Evolutionary conservation across 2,888 invertebrate species (phyloP).

Genomic region (Cosmopolites sordidus): DNA sequence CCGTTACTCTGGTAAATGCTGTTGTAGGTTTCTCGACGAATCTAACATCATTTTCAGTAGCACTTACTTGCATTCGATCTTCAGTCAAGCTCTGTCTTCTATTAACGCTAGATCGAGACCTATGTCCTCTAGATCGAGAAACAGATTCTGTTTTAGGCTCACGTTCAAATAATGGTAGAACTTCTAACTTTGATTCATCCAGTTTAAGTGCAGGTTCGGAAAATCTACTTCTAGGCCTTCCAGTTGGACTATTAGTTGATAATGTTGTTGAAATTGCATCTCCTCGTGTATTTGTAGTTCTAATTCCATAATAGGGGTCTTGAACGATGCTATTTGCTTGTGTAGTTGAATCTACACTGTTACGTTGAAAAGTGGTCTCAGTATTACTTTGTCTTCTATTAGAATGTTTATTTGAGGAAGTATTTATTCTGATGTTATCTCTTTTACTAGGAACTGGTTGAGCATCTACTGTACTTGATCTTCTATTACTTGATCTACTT

Average conservation of each 20-base stretch:
- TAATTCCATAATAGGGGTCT: neutral
- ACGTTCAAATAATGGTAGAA: constrained; percentile 44
- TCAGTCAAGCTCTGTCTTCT: constrained; percentile 20
- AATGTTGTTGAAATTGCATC: constrained; percentile 1
- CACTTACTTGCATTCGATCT: constrained; percentile 33
- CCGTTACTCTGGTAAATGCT: constrained; percentile 21
- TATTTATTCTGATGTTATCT: neutral
- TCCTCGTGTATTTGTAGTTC: neutral
- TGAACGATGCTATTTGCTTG: neutral
- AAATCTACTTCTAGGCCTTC: constrained; percentile 27
- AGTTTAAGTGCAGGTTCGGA: constrained; percentile 35
- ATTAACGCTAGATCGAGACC: constrained; percentile 17
- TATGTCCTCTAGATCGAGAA: constrained; percentile 17
- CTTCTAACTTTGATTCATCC: constrained; percentile 45
- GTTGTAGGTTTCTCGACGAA: constrained; percentile 31
- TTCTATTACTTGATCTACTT: constrained; percentile 1
- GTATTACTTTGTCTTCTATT: constrained; percentile 10
- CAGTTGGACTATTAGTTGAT: constrained; percentile 1
- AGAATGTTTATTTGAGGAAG: neutral
- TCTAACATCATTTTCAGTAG: constrained; percentile 37
- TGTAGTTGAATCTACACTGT: neutral
- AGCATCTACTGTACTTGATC: constrained; percentile 2
- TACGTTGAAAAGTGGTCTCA: neutral
- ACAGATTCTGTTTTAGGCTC: constrained; percentile 40
- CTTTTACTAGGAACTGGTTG: neutral